phyloP scores from a whole-genome alignment of 2,113 vertebrate species.

The Accipiter cooperii region DNA sequence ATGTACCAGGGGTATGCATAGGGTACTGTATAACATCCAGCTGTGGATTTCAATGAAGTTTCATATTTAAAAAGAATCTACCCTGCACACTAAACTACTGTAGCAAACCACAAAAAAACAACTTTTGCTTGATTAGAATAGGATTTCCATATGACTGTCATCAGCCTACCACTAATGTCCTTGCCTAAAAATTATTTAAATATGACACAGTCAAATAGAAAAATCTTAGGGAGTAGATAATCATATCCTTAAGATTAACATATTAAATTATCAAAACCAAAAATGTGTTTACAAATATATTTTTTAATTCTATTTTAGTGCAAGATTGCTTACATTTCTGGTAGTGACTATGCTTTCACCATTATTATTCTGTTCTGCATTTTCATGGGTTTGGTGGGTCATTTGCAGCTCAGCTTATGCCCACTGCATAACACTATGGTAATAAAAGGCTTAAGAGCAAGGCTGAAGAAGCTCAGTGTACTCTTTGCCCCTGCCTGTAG shows the following conservation, averaged over 20 bases:
- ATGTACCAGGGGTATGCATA: background rate
- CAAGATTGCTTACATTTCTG: background rate
- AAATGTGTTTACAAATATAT: background rate
- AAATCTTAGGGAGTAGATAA: background rate
- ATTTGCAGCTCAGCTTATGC: background rate
- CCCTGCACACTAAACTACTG: background rate
- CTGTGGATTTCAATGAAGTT: background rate
- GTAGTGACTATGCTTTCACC: background rate
- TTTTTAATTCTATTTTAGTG: background rate
- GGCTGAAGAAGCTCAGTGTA: background rate
- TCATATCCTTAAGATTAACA: background rate
- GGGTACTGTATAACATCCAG: background rate
- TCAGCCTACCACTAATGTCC: background rate
- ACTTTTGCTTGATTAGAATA: background rate
- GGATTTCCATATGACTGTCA: background rate
- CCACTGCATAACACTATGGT: background rate
- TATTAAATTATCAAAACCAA: background rate
- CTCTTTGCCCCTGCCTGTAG: background rate
- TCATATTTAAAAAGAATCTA: background rate
- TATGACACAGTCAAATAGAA: background rate
- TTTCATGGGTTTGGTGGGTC: background rate
- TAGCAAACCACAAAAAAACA: background rate
- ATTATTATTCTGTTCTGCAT: background rate
- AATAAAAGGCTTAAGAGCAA: background rate
- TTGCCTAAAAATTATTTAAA: background rate